Evolutionary conservation across 2,888 invertebrate genomes (phyloP), one percentile per base, ranked within the genome.

Genomic region (Ophioninae sp.): DNA sequence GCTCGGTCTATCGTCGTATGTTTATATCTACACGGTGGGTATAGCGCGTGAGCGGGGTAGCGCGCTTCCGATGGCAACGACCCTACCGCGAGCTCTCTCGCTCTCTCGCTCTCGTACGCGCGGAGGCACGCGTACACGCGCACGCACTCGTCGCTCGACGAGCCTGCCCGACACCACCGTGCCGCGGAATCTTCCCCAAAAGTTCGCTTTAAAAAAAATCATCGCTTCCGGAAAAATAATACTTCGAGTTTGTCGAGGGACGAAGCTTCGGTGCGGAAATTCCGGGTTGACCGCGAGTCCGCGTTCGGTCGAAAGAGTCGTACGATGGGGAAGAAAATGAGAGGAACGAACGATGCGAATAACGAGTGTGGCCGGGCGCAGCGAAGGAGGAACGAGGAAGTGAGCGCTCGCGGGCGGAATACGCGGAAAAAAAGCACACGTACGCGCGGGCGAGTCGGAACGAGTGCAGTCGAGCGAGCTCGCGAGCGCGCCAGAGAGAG

Each of bases 51-150:
- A 77, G 88, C 88, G 88, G 91, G 90, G 90, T 91, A 89, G 88
- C 87, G 76, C 82, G 87, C 86, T 84, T 84, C 86, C 87, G 89
- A 91, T 91, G 90, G 91, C 91, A 91, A 91, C 91, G 91, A 91
- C 91, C 91, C 91, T 91, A 87, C 88, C 88, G 87, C 89, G 88
- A 86, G 86, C 88, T 88, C 65, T 44, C 39, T 39, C 56, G 70
- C 65, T 65, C 20, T 17, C 41, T 23, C 65, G 37, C 79, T 62
- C 50, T 62, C 30, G 23, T 56, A 20, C 74, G 17, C 13, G 50
- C 50, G 17, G 50, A 17, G 13, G 17, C 50, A 17, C 17, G 50
- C 50, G 17, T 2, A 50, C 50, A 50, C 50, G n/a, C 37, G 65
- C 61, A 50, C 50, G n/a, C 37, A 75, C 41, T 62, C 23, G 73